phyloP scores from a whole-genome alignment of 1,140 invertebrate species.

The Drosophila busckii region DNA sequence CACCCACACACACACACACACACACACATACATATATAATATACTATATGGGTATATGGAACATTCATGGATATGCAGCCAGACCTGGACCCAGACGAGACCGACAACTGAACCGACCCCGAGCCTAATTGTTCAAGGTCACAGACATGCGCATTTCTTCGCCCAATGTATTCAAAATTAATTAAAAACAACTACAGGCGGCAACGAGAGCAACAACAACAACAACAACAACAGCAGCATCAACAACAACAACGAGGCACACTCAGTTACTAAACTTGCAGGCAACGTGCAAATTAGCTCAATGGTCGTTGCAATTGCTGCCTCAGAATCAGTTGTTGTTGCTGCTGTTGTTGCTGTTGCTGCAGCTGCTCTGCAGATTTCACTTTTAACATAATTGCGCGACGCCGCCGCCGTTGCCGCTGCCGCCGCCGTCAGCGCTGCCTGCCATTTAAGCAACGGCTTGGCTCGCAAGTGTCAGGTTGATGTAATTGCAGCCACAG shows the following conservation, averaged over 20 bases:
- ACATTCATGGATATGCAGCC: constrained; percentile 39
- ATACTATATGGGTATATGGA: constrained; percentile 50
- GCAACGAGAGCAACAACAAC: no score
- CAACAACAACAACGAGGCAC: constrained; percentile 1
- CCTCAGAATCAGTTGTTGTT: constrained; percentile 6
- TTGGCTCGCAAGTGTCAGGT: constrained; percentile 29
- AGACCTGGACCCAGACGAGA: constrained; percentile 38
- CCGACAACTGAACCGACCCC: constrained; percentile 27
- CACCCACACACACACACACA: constrained; percentile 5
- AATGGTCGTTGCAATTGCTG: constrained; percentile 35
- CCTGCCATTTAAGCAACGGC: constrained; percentile 11
- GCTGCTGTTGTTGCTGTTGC: not conserved
- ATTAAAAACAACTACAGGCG: constrained; percentile 53
- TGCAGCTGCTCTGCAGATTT: constrained; percentile 27
- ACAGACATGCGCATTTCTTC: constrained; percentile 69
- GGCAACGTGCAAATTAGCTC: constrained; percentile 41
- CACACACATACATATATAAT: constrained; percentile 3
- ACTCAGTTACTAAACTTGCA: constrained; percentile 16
- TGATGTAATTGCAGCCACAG: no score
- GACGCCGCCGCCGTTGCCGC: not conserved
- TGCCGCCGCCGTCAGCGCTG: no score
- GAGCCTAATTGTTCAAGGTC: constrained; percentile 69
- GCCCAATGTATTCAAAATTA: constrained; percentile 61
- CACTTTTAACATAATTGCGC: constrained; percentile 41
- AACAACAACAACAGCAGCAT: constrained; percentile 10